These are phyloP conservation scores for Hylaeus anthracinus DNA, from an alignment of 1,140 invertebrate genomes.

Conservation along the genomic window DNA sequence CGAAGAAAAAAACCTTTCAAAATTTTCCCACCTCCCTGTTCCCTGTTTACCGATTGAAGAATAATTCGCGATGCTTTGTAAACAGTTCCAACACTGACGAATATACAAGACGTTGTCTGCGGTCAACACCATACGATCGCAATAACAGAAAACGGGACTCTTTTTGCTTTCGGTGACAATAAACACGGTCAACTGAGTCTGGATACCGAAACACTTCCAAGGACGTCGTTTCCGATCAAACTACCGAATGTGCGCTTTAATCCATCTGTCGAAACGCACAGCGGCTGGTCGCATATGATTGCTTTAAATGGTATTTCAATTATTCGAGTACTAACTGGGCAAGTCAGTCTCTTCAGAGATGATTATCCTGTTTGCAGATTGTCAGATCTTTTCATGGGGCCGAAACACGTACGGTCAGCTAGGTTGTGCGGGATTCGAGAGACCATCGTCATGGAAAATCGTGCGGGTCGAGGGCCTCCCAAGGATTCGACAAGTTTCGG, in stretches of 20 bases:
- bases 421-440: slow-evolving; percentile 72
- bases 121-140: slow-evolving; percentile 88
- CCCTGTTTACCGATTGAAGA: not conserved
- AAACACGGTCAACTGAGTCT: slow-evolving; percentile 87
- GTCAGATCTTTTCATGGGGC: slow-evolving; percentile 87
- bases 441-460: slow-evolving; percentile 61
- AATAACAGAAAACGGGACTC: slow-evolving; percentile 81
- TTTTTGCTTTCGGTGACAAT: slow-evolving; percentile 88
- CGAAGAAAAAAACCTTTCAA: not conserved
- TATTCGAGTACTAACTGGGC: not conserved
- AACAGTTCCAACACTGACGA: slow-evolving; percentile 80
- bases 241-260: slow-evolving; percentile 55
- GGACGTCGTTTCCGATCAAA: slow-evolving; percentile 81
- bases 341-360: slow-evolving; percentile 17
- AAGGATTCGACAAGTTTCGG: slow-evolving; percentile 82
- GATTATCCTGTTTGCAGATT: slow-evolving; percentile 71
- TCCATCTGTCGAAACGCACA: slow-evolving; percentile 71
- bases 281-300: slow-evolving; percentile 89
- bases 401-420: slow-evolving; percentile 91
- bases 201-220: slow-evolving; percentile 76
- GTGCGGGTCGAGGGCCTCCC: slow-evolving; percentile 63
- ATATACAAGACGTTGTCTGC: slow-evolving; percentile 84
- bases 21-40: too few species aligned
- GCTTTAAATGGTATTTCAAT: slow-evolving; percentile 79
- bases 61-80: not conserved